Percentiles rank a stretch among this genome's conserved stretches.
Evolutionary conservation across 2,888 invertebrate genomes (phyloP).

Genomic region (Acleris emargana): DNA sequence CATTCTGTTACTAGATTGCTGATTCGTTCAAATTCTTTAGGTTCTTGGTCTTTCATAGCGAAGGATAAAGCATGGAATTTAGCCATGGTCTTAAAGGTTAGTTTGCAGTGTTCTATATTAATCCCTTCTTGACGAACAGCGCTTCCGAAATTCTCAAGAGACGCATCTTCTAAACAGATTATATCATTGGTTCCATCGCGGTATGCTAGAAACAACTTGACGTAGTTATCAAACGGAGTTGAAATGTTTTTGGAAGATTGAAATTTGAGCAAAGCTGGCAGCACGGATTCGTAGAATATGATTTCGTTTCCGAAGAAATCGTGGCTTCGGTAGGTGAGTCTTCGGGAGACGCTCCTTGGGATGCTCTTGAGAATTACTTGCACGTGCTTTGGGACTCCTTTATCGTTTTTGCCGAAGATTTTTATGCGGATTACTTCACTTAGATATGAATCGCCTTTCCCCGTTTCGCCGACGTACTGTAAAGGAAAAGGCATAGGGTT

Average conservation of each 20-base stretch:
- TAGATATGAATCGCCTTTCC: constrained; percentile 88
- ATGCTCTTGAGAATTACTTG: constrained; percentile 87
- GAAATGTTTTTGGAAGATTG: constrained; percentile 61
- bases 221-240: constrained; percentile 80
- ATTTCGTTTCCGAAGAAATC: constrained; percentile 90
- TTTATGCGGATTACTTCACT: constrained; percentile 85
- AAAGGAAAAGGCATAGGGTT: background rate
- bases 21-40: constrained; percentile 72
- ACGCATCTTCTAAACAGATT: constrained; percentile 82
- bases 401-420: constrained; percentile 72
- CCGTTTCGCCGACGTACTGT: constrained; percentile 72
- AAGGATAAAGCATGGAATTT: constrained; percentile 85
- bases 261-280: constrained; percentile 74
- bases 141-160: constrained; percentile 67
- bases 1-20: constrained; percentile 76
- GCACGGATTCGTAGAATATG: constrained; percentile 83
- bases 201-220: constrained; percentile 70
- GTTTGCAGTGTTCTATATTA: constrained; percentile 74
- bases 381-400: constrained; percentile 56
- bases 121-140: constrained; percentile 79
- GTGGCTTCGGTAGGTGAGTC: constrained; percentile 85
- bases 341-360: constrained; percentile 85
- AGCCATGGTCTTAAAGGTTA: constrained; percentile 80
- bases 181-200: constrained; percentile 83
- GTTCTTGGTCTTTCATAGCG: constrained; percentile 82